phyloP scores from a whole-genome alignment of 2,113 vertebrate species.

The Antechinus flavipes region DNA sequence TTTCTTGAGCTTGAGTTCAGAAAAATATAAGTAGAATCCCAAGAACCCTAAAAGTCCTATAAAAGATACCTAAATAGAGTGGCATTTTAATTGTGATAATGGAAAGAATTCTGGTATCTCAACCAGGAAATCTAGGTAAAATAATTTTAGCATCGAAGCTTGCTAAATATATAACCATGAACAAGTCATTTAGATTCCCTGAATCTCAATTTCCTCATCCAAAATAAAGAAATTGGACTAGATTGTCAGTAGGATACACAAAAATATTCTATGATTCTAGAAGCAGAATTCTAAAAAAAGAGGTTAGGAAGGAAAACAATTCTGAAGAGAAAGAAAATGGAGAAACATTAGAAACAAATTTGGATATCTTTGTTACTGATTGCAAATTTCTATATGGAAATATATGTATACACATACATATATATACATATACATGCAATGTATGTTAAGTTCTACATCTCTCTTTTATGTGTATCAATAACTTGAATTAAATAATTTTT shows the following conservation, averaged over 20 bases:
- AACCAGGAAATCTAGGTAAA: background rate
- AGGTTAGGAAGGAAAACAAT: background rate
- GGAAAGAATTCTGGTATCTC: background rate
- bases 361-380: background rate
- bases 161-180: no score
- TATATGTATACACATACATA: no score
- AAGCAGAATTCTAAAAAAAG: background rate
- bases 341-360: background rate
- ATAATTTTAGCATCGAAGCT: background rate
- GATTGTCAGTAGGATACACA: background rate
- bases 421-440: no score
- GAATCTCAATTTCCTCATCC: background rate
- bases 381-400: background rate
- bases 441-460: no score
- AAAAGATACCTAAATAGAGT: background rate
- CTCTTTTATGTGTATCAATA: no score
- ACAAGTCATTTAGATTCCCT: background rate
- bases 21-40: background rate
- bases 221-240: background rate
- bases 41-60: background rate
- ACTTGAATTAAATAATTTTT: no score
- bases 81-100: background rate
- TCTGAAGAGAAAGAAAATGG: background rate
- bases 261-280: background rate
- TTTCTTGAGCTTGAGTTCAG: background rate